Base-by-base conservation (phyloP, 1,140 invertebrate species). In the Ceratina japonica region DNA sequence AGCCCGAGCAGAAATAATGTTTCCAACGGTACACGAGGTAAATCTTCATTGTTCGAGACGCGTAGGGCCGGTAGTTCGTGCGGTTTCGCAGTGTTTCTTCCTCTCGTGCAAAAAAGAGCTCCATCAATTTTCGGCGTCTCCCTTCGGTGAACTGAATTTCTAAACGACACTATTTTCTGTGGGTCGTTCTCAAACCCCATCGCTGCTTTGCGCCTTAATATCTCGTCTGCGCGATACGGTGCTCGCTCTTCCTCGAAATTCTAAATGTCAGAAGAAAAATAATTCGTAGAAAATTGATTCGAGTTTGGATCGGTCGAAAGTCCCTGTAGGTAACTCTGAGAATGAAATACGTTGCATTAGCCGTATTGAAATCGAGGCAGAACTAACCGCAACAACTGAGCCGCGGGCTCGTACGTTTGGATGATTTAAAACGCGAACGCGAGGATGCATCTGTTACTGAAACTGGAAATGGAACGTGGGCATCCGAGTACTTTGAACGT, bases 11-110 rank as follows among this genome's bases (percentile, higher is more conserved):
- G 3, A 24, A 68, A 68, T 68, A 68, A 68, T 51, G 65, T 68
- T 68, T n/a, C 49, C 49, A 52, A 68, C 24, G 22, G 65, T 68
- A n/a, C 20, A 27, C 37, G 10, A 12, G 2, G 16, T 68, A 68
- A 68, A 68, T 68, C 65, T 68, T 68, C 65, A 52, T 68, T 68
- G 65, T 68, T 52, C 22, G 15, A 51, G 22, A 24, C 15, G 24
- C 49, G 49, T 44, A 18, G 20, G 22, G 10, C 37, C 37, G 37
- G 5, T 7, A 52, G 16, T 68, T 68, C 65, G 44, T 49, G 24
- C 49, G 18, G 65, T 68, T 52, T 68, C 65, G 49, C 24, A 18
- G 16, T 68, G 20, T 68, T 68, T 68, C 65, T n/a, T 52, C 12
- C 49, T 44, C 37, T 3, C 22, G 16, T 10, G 22, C 16, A 68